These are phyloP conservation scores for pig (Sus scrofa) DNA, from an alignment of 2,113 vertebrate species.

Conservation along the genomic window DNA sequence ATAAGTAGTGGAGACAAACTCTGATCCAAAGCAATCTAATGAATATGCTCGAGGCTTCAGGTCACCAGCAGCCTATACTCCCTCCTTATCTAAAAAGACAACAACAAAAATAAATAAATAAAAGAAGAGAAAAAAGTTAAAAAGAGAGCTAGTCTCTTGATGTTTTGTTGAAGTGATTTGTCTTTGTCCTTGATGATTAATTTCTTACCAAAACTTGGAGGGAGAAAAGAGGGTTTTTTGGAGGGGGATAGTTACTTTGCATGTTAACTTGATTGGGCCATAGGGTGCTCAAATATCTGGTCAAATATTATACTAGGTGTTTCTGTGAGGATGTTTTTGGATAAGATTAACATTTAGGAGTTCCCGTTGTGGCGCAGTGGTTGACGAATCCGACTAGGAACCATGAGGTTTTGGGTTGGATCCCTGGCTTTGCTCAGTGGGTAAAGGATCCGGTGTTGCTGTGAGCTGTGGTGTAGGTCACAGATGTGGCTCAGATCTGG, in stretches of 20 bases:
- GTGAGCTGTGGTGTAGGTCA: no score
- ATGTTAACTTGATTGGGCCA: background rate
- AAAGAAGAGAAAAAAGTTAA: no score
- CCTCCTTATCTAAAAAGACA: background rate
- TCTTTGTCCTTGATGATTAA: background rate
- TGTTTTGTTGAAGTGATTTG: slow-evolving; percentile 13
- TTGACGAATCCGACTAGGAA: no score
- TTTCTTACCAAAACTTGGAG: slow-evolving; percentile 28
- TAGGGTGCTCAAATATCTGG: background rate
- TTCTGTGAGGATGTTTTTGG: background rate
- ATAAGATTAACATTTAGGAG: slow-evolving; percentile 44
- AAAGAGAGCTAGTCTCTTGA: background rate
- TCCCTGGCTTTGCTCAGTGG: no score
- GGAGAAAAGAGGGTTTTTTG: background rate
- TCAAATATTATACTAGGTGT: background rate
- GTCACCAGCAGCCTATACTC: background rate
- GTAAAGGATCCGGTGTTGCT: no score
- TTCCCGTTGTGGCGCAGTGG: no score
- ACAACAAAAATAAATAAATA: no score
- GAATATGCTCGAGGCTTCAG: background rate
- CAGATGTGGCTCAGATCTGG: no score
- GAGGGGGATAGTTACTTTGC: background rate
- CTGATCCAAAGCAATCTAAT: background rate
- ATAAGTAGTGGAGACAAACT: background rate
- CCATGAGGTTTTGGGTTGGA: no score